Evolutionary conservation across 2,113 vertebrate genomes (phyloP), one percentile per base, ranked within the genome.

Genomic region (Tragulus kanchil): DNA sequence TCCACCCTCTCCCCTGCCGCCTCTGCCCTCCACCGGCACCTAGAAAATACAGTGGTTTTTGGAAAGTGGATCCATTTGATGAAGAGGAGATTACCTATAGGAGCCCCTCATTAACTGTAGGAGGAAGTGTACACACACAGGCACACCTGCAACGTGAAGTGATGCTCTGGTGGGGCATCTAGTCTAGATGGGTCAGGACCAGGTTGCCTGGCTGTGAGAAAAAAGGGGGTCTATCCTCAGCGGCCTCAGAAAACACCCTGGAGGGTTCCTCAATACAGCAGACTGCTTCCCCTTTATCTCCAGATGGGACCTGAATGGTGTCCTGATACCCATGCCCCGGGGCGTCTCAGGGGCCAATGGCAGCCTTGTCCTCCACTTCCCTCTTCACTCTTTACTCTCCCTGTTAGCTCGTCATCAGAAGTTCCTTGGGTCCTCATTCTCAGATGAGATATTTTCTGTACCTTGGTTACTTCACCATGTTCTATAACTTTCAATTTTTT

Each of bases 51-150:
- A 42, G 14, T 78, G 42, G 42, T 94, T 52, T 77, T 71, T 64
- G 16, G 54, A 79, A 96, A 86, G 26, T n/a, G 10, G 16, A 62
- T 69, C 69, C 8, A 89, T 81, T 85, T 89, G 89, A 83, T 83
- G 84, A 90, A 48, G 71, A 89, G n/a, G 54, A 89, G 31, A 42
- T 81, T 78, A 16, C 25, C 50, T 81, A 21, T 6, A 81, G 31
- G 23, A 79, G 15, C 5, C 10, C 25, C 10, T 45, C 36, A 9
- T 1, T 36, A 36, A 36, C 36, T 36, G 36, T 36, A 36, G 36
- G 36, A 36, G 36, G 2, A 14, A 0, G 15, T 36, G 71, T 6
- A 25, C 59, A 25, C 4, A 2, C 9, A 19, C 6, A 42, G 6
- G 26, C 42, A 86, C 21, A 25, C 31, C 16, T 2, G 0, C 11